Conservation (phyloP, 2,797 vertebrate species). For the Remorina albescens region DNA sequence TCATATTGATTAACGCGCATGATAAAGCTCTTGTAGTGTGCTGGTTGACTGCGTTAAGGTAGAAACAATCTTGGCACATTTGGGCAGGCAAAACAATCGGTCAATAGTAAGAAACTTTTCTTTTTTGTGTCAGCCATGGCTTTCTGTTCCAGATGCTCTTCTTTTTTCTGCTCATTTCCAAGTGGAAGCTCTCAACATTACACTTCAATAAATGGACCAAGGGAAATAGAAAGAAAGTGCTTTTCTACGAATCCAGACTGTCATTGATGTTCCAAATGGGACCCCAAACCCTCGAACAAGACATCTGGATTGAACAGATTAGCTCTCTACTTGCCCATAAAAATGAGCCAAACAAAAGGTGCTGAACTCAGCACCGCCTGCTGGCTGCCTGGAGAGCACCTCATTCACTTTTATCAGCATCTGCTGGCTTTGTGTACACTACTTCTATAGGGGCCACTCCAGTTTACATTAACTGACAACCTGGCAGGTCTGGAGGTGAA, state of each 20-base stretch:
- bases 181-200: not conserved
- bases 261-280: slow-evolving; percentile 30
- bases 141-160: not conserved
- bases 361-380: slow-evolving; percentile 47
- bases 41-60: not conserved
- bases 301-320: slow-evolving; percentile 45
- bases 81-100: not conserved
- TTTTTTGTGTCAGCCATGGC: not conserved
- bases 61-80: not conserved
- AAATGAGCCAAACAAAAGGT: slow-evolving; percentile 45
- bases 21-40: not conserved
- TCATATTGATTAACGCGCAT: slow-evolving; percentile 29
- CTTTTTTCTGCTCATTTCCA: not conserved
- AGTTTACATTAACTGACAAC: slow-evolving; percentile 15
- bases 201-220: not conserved
- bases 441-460: slow-evolving; percentile 18
- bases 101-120: not conserved
- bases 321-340: slow-evolving; percentile 38
- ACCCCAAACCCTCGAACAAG: slow-evolving; percentile 37
- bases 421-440: slow-evolving; percentile 40
- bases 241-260: slow-evolving; percentile 32
- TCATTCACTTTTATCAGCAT: slow-evolving; percentile 44
- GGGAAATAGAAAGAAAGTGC: slow-evolving; percentile 4
- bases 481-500: not conserved
- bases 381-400: slow-evolving; percentile 35